Conservation (phyloP, 2,797 vertebrate species). For the Anolis apletophallus region DNA sequence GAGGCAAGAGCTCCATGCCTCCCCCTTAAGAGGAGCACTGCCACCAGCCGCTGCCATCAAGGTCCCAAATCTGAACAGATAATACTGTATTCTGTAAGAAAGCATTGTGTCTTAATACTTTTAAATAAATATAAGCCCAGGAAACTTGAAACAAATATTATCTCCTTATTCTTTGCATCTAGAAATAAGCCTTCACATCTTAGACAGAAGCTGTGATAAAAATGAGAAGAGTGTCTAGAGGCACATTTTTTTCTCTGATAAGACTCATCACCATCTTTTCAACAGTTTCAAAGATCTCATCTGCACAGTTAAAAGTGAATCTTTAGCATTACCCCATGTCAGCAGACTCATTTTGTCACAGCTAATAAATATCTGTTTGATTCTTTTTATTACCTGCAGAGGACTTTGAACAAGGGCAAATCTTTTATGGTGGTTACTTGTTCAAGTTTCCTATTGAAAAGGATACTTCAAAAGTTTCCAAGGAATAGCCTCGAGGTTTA, state of each 20-base stretch:
- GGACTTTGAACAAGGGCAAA: slow-evolving; percentile 17
- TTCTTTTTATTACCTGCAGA: slow-evolving; percentile 25
- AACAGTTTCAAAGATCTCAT: slow-evolving; percentile 5
- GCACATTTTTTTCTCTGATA: slow-evolving; percentile 4
- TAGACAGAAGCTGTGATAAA: background rate
- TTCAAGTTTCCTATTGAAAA: slow-evolving; percentile 12
- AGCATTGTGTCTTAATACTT: background rate
- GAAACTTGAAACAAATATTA: background rate
- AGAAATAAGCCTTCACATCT: slow-evolving; percentile 7
- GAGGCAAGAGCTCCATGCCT: too few relatives aligned
- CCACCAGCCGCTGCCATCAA: too few relatives aligned
- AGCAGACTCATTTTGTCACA: slow-evolving; percentile 23
- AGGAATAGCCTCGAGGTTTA: slow-evolving; percentile 14
- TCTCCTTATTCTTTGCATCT: background rate
- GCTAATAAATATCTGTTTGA: slow-evolving; percentile 36
- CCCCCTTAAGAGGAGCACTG: too few relatives aligned
- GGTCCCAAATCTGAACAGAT: background rate
- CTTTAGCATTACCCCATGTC: background rate
- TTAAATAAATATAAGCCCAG: background rate
- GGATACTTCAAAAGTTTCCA: slow-evolving; percentile 18
- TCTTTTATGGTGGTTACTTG: slow-evolving; percentile 4
- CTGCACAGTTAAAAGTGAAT: slow-evolving; percentile 5
- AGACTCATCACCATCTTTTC: background rate
- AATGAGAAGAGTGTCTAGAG: background rate
- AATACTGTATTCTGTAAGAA: background rate